Evolutionary conservation across 2,113 vertebrate genomes (phyloP).

Genomic region (Calyptomena viridis): DNA sequence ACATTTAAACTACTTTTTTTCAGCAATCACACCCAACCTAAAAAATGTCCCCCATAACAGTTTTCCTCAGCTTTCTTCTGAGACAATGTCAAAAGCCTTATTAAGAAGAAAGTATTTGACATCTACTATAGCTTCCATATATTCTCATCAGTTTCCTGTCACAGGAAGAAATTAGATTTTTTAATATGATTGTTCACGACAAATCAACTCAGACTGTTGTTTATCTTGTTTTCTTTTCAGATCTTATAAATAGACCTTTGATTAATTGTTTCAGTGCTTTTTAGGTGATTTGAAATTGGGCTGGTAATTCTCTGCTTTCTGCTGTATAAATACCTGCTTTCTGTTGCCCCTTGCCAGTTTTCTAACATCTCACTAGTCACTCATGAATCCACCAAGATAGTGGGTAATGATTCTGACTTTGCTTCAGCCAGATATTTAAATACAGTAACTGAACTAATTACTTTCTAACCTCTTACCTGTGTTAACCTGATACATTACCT

Average conservation of each 20-base stretch:
- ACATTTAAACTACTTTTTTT: not conserved
- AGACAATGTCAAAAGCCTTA: not conserved
- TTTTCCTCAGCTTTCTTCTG: not conserved
- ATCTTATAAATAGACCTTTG: not conserved
- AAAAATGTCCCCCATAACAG: not conserved
- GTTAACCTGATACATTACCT: not conserved
- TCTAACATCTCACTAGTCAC: not conserved
- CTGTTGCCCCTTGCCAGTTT: not conserved
- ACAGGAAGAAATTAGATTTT: not conserved
- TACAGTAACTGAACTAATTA: not conserved
- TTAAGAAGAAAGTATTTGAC: not conserved
- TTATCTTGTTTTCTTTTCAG: not conserved
- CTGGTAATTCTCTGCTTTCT: not conserved
- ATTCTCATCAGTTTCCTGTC: not conserved
- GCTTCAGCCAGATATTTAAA: not conserved
- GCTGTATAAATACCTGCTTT: not conserved
- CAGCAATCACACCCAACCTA: not conserved
- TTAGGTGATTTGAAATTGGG: not conserved
- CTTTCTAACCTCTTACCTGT: not conserved
- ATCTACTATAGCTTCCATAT: not conserved
- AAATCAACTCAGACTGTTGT: not conserved
- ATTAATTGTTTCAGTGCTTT: not conserved
- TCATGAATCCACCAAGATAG: not conserved
- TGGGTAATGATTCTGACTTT: not conserved
- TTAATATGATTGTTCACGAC: not conserved